Base-by-base conservation (phyloP, 2,888 invertebrate genomes). In the Microplitis manilae region DNA sequence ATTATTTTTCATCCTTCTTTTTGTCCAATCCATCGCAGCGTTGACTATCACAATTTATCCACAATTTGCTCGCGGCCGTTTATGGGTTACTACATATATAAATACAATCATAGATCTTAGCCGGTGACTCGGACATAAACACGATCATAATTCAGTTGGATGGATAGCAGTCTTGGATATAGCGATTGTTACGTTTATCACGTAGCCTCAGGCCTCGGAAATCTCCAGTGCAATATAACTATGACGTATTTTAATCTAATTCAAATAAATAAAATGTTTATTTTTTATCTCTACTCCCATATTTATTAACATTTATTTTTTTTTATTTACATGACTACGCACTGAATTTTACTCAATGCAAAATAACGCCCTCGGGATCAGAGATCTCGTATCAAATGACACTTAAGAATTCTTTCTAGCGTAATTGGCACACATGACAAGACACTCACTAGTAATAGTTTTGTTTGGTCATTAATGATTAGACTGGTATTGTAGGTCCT, bases 141-240 rank as follows among this genome's bases (percentile, higher is more conserved):
- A 75, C 75, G 81, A 79, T 77, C 80, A 81, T 80, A 82, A 83
- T 81, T 83, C 81, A 84, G 79, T 77, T 79, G 71, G 68, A 68
- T 61, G 61, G 77, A 69, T 71, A 64, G 68, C 78, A 50, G 68
- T 70, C 40, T 30, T 50, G 50, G 69, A 50, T 40, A 40, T 38
- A 40, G 70, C 78, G 76, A 81, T 81, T 80, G 79, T 81, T 81
- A 78, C 77, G 75, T 80, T 77, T 79, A 79, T 75, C 77, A 74
- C 67, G 70, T 77, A 74, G 69, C 77, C 74, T 59, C 39, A 9
- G 75, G 79, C 77, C 69, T 65, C 75, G 73, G 75, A 80, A 79
- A 77, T 77, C 79, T 75, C 71, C 75, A 64, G 71, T n/a, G 67
- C 67, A 65, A 59, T 61, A 78, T 61, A 68, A 77, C 61, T 69